These are phyloP conservation scores for Dendroctonus ponderosae DNA, from an alignment of 1,140 invertebrate genomes.

Conservation along the genomic window DNA sequence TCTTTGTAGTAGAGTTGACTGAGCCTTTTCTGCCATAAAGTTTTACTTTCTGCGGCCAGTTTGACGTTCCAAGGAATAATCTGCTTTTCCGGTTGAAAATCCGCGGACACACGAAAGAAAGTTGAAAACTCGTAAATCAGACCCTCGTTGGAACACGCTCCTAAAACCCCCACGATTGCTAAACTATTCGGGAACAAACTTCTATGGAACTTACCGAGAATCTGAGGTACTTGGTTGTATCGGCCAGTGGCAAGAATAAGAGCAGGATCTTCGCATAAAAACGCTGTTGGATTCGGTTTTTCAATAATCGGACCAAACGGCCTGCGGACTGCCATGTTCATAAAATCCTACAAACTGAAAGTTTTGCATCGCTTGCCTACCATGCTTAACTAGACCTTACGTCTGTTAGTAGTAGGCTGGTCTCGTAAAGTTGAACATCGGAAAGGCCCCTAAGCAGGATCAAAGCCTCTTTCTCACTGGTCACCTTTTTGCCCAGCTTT, in stretches of 20 bases:
- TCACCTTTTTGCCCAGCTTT: conserved; percentile 20
- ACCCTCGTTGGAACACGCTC: conserved; percentile 1
- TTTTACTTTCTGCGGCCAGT: background rate
- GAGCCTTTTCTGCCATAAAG: background rate
- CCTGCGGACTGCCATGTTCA: background rate
- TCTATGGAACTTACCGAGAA: conserved; percentile 38
- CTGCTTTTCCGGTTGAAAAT: background rate
- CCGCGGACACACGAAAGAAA: background rate
- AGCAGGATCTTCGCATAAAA: conserved; percentile 40
- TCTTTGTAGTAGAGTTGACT: background rate
- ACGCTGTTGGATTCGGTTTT: conserved; percentile 33
- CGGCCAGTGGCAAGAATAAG: conserved; percentile 39
- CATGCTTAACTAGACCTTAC: background rate
- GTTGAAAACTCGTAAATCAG: background rate
- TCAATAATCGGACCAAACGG: conserved; percentile 36
- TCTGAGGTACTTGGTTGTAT: conserved; percentile 43
- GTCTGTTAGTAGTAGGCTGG: conserved; percentile 11
- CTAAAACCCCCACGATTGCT: too few species aligned
- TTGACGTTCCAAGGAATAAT: conserved; percentile 2
- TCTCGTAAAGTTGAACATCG: conserved; percentile 47
- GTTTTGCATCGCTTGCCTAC: too few species aligned
- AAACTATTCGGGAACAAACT: background rate
- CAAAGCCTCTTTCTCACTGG: conserved; percentile 37
- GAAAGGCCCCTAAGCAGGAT: conserved; percentile 53
- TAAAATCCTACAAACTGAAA: too few species aligned